These are phyloP conservation scores for Polylopha cassiicola DNA, from an alignment of 2,888 invertebrate genomes.

Conservation along the genomic window DNA sequence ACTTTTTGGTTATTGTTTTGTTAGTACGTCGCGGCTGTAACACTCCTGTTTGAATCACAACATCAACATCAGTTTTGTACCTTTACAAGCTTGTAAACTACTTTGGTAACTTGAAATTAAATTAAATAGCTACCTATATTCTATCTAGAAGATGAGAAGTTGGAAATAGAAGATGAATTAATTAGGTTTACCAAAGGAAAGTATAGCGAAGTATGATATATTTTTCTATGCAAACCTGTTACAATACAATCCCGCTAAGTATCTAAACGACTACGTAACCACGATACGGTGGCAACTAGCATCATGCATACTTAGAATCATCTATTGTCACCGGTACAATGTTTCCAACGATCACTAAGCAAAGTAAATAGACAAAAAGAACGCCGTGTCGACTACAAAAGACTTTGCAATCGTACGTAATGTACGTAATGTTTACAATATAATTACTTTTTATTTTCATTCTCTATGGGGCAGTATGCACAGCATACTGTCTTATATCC, in stretches of 20 bases:
- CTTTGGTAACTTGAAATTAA: slow-evolving; percentile 69
- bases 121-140: slow-evolving; percentile 49
- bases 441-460: slow-evolving; percentile 29
- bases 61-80: slow-evolving; percentile 28
- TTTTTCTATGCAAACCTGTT: slow-evolving; percentile 25
- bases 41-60: slow-evolving; percentile 10
- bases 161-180: slow-evolving; percentile 36
- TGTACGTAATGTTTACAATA: slow-evolving; percentile 30
- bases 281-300: slow-evolving; percentile 24
- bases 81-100: slow-evolving; percentile 44
- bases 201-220: slow-evolving; percentile 36
- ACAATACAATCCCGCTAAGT: slow-evolving; percentile 31
- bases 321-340: slow-evolving; percentile 22
- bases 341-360: slow-evolving; percentile 5
- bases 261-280: slow-evolving; percentile 31
- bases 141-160: slow-evolving; percentile 35
- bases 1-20: too few species aligned
- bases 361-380: slow-evolving; percentile 30
- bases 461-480: slow-evolving; percentile 41
- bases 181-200: slow-evolving; percentile 32
- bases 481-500: slow-evolving; percentile 38
- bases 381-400: slow-evolving; percentile 39
- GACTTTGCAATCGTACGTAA: slow-evolving; percentile 21
- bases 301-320: slow-evolving; percentile 24
- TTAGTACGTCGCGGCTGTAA: too few species aligned